Conservation (phyloP, 2,888 invertebrate genomes). For the Galerucella calmariensis region DNA sequence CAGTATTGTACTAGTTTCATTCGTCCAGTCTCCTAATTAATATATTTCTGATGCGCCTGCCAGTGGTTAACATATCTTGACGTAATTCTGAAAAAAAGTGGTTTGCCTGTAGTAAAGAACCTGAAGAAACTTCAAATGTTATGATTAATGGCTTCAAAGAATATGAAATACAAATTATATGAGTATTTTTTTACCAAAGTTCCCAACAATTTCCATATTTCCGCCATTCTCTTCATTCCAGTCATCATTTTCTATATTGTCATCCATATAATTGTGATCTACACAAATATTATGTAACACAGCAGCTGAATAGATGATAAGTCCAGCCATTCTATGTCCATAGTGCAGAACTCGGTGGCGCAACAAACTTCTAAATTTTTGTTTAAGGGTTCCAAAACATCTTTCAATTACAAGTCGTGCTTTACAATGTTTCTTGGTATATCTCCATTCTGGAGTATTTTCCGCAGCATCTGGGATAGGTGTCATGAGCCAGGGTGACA, state of each 20-base stretch:
- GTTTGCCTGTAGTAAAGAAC: background rate
- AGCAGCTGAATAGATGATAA: slow-evolving; percentile 13
- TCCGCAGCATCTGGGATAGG: too few relatives aligned
- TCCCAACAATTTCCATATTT: too few relatives aligned
- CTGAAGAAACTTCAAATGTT: too few relatives aligned
- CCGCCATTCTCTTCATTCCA: too few relatives aligned
- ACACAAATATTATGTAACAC: slow-evolving; percentile 14
- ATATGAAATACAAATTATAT: too few relatives aligned
- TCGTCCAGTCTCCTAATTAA: background rate
- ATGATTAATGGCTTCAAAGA: background rate
- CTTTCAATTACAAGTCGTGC: background rate
- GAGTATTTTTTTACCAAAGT: too few relatives aligned
- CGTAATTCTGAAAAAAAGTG: slow-evolving; percentile 9
- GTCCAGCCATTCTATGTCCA: slow-evolving; percentile 14
- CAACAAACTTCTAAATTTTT: slow-evolving; percentile 13
- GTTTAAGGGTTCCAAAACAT: slow-evolving; percentile 8
- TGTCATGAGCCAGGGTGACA: too few relatives aligned
- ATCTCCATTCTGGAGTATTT: slow-evolving; percentile 8
- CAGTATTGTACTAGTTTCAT: too few relatives aligned
- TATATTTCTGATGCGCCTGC: slow-evolving; percentile 9
- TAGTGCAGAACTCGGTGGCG: slow-evolving; percentile 15
- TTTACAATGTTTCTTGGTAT: slow-evolving; percentile 6
- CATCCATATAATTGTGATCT: slow-evolving; percentile 4
- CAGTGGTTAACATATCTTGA: background rate
- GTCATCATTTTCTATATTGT: background rate